Evolutionary conservation across 2,888 invertebrate species (phyloP), one percentile per base, ranked within the genome.

Genomic region (Polylopha cassiicola): DNA sequence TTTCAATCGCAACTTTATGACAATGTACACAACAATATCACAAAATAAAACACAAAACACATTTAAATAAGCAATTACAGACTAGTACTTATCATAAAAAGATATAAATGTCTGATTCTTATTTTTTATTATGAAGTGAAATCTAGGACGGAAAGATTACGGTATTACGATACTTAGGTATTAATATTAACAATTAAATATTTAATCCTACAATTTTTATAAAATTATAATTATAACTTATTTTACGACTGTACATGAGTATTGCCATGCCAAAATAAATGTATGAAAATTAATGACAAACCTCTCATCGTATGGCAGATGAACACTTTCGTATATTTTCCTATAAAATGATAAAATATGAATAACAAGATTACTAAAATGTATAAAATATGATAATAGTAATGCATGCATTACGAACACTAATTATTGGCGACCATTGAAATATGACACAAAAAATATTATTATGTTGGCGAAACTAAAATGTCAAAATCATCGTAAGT

Each of bases 251-350:
- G 39, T 39, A 39, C 39, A 33, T 23, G 27, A 17, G 17, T 7
- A 4, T 4, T 3, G 26, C 11, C 24, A 39, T 29, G 16, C 34
- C 24, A 22, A 22, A 33, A 6, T 13, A 32, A 34, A 39, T 46
- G 28, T 36, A 27, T 36, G 50, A 15, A 46, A 39, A 65, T n/a
- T n/a, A n/a, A n/a, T 65, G 62, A 66, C 78, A 51, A 75, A 82
- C 81, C 81, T 82, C 42, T 66, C 57, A 49, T 79, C 78, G 58
- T 65, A 78, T 72, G 77, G 74, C 15, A 77, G 78, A 28, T 58
- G 64, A 45, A 65, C 66, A 52, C 76, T 78, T 71, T 79, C 80
- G 50, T 65, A 78, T 72, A 69, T 65, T 21, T 47, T 55, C 57
- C 55, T 55, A 64, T 47, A 55, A 56, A 65, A 60, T 64, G 37